Evolutionary conservation across 2,113 vertebrate genomes (phyloP).

Genomic region (Nyctereutes procyonoides): DNA sequence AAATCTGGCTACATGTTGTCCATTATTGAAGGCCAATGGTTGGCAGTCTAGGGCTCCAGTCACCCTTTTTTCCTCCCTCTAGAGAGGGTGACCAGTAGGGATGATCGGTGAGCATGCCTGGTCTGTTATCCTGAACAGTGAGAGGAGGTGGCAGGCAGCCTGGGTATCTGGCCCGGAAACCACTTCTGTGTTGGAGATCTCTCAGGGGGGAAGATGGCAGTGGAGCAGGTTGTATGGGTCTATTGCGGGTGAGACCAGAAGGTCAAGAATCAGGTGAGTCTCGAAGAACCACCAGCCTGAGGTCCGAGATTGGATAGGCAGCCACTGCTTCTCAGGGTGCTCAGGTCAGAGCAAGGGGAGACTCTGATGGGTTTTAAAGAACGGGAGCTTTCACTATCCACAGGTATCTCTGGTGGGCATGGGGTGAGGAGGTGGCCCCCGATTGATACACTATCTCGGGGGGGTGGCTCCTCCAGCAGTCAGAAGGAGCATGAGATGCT

Average conservation of each 20-base stretch:
- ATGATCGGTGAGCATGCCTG: not conserved
- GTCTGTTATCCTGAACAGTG: not conserved
- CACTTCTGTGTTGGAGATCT: not conserved
- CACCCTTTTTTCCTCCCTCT: not conserved
- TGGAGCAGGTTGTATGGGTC: not conserved
- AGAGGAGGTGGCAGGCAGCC: not conserved
- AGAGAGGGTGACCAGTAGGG: not conserved
- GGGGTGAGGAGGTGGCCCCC: not conserved
- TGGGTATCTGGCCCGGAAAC: not conserved
- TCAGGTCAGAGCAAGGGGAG: not conserved
- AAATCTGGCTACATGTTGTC: not conserved
- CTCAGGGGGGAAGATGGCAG: not conserved
- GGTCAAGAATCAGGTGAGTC: not conserved
- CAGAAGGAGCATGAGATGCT: not conserved
- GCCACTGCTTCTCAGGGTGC: not conserved
- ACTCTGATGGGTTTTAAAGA: not conserved
- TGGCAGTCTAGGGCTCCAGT: not conserved
- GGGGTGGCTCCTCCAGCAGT: not conserved
- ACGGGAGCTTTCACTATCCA: not conserved
- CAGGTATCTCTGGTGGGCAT: not conserved
- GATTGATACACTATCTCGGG: not conserved
- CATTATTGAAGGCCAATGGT: not conserved
- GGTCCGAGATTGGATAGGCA: not conserved
- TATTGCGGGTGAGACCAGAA: no score
- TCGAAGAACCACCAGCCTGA: not conserved